A percentile compares a stretch with the other conserved stretches of the same genome.
Conservation (phyloP, 2,888 invertebrate genomes). For the Phyllotreta cruciferae region DNA sequence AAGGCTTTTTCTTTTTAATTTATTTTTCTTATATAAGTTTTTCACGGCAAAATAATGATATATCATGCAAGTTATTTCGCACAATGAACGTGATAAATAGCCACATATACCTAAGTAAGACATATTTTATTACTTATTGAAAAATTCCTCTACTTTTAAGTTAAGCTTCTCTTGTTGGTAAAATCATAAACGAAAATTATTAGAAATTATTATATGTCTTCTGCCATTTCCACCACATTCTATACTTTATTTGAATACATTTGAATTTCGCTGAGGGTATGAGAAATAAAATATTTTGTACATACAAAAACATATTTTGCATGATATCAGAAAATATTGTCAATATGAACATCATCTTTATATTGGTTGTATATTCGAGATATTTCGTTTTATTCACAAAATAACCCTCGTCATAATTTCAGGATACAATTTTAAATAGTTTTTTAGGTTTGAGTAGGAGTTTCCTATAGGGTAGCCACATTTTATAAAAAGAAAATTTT, state of each 20-base stretch:
- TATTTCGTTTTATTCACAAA: too few relatives aligned
- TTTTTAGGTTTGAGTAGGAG: too few relatives aligned
- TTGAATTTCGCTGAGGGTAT: slow-evolving; percentile 19
- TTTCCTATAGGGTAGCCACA: too few relatives aligned
- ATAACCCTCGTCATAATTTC: too few relatives aligned
- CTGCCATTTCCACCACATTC: too few relatives aligned
- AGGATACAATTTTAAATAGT: too few relatives aligned
- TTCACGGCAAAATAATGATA: slow-evolving; percentile 15
- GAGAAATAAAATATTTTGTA: slow-evolving; percentile 25
- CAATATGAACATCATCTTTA: slow-evolving; percentile 14
- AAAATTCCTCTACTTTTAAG: too few relatives aligned
- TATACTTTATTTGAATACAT: too few relatives aligned
- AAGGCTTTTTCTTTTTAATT: slow-evolving; percentile 20
- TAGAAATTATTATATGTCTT: too few relatives aligned
- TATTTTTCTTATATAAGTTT: slow-evolving; percentile 16
- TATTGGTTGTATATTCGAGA: background rate
- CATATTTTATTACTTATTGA: slow-evolving; percentile 1
- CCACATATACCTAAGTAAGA: background rate
- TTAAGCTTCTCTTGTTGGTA: too few relatives aligned
- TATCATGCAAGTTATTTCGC: slow-evolving; percentile 13
- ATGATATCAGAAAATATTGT: slow-evolving; percentile 27
- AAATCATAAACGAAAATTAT: too few relatives aligned
- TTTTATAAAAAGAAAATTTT: too few relatives aligned
- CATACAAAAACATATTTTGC: slow-evolving; percentile 20
- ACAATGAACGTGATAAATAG: slow-evolving; percentile 13